Conservation (phyloP, 2,113 vertebrate genomes). For the Herpetotheres cachinnans region DNA sequence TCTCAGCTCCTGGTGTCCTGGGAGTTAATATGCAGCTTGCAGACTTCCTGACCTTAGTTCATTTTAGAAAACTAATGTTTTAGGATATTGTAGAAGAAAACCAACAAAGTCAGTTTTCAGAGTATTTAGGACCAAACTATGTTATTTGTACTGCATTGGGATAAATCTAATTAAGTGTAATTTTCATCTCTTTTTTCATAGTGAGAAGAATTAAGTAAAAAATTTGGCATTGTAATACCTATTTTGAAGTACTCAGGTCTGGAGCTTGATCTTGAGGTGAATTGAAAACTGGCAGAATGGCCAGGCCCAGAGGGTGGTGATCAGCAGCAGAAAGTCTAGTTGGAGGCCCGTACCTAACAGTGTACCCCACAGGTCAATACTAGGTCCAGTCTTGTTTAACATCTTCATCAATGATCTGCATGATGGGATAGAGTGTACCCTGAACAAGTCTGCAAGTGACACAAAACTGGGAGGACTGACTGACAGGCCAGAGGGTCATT, state of each 20-base stretch:
- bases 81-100: not conserved
- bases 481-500: not conserved
- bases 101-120: not conserved
- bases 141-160: not conserved
- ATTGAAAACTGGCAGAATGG: not conserved
- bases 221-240: rapidly evolving
- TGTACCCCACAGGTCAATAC: not conserved
- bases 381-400: not conserved
- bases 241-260: not conserved
- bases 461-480: not conserved
- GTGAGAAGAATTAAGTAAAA: not conserved
- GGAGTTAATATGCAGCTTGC: not conserved
- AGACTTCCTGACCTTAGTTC: not conserved
- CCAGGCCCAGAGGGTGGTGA: not conserved
- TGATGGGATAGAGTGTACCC: not conserved
- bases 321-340: not conserved
- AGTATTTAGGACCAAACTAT: not conserved
- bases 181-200: constrained; percentile 35
- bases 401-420: not conserved
- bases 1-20: not conserved
- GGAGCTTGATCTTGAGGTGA: not conserved
- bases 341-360: not conserved
- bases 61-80: not conserved
- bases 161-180: constrained; percentile 40
- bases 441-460: not conserved